Percentiles rank a stretch among this genome's conserved stretches.
Evolutionary conservation across 2,113 vertebrate genomes (phyloP).

Genomic region (Paramisgurnus dabryanus): DNA sequence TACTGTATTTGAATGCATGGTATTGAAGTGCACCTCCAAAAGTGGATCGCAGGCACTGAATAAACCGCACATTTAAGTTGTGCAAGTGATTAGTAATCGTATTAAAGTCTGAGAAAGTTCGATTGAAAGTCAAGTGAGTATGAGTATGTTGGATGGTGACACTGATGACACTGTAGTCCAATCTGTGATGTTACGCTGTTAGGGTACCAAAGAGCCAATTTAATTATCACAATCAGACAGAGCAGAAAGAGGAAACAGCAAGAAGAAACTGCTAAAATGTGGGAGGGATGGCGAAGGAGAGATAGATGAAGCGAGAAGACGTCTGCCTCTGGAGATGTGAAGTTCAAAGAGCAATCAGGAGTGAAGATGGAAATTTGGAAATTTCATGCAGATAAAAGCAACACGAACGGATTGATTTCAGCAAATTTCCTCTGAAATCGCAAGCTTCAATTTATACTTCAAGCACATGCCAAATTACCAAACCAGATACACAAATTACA

Average conservation of each 20-base stretch:
- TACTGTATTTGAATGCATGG: too few species aligned
- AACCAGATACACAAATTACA: not conserved
- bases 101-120: not conserved
- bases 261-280: not conserved
- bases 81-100: too few species aligned
- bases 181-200: not conserved
- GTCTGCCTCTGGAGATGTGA: slow-evolving; percentile 5
- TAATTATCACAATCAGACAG: slow-evolving; percentile 19
- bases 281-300: not conserved
- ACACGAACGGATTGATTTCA: slow-evolving; percentile 16
- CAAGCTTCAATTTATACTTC: not conserved
- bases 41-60: too few species aligned
- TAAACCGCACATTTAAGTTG: too few species aligned
- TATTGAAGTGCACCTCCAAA: too few species aligned
- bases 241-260: slow-evolving; percentile 10
- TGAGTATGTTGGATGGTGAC: not conserved
- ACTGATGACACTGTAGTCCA: not conserved
- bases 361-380: slow-evolving; percentile 21
- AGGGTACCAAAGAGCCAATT: slow-evolving; percentile 3
- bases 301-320: slow-evolving; percentile 14
- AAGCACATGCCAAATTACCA: slow-evolving; percentile 13
- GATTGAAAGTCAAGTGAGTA: not conserved
- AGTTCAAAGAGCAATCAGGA: slow-evolving; percentile 40
- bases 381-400: slow-evolving; percentile 42
- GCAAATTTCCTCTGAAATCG: not conserved